Base-by-base conservation (phyloP, 2,888 invertebrate species). In the Spilarctia lutea region DNA sequence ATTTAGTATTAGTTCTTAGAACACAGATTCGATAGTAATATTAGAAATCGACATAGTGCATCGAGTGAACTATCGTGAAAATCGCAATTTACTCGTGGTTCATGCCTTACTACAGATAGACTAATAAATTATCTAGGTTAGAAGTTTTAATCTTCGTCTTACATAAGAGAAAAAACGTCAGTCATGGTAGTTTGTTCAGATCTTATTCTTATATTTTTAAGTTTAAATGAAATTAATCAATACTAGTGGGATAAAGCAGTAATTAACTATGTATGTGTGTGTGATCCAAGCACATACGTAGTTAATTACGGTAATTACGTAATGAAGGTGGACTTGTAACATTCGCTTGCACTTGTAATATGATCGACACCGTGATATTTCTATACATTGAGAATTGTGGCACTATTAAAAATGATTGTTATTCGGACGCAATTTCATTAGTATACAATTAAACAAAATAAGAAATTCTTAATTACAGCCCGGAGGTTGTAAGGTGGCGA, bases 181-280 rank as follows among this genome's bases (percentile, higher is more conserved):
- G 83, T 82, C 81, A 81, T 84, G 83, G 83, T 83, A 78, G 77
- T 74, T 77, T 78, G 68, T 66, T 84, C 78, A 84, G 81, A 84
- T 83, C 78, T 79, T 66, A 74, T 75, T 79, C 20, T 68, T 42
- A 30, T 3, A n/a, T 18, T 42, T 48, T 35, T n/a, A 27, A 45
- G 45, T 18, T 77, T 74, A 72, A 75, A 66, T 68, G 13, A 60
- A 56, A 70, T 76, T 77, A 74, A 71, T 75, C 68, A 60, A 39
- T 11, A 39, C 11, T 67, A 68, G 35, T 45, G 76, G 84, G 83
- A 88, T 86, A 85, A 85, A 81, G 77, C 79, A 75, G 74, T 89
- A 89, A 89, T 89, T 88, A 16, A 27, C 60, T 63, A 63, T 30
- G 70, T 42, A 76, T 79, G 77, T 75, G 77, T 75, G 75, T 65